Conservation (phyloP, 2,888 invertebrate genomes). For the Eustalomyia histrio region DNA sequence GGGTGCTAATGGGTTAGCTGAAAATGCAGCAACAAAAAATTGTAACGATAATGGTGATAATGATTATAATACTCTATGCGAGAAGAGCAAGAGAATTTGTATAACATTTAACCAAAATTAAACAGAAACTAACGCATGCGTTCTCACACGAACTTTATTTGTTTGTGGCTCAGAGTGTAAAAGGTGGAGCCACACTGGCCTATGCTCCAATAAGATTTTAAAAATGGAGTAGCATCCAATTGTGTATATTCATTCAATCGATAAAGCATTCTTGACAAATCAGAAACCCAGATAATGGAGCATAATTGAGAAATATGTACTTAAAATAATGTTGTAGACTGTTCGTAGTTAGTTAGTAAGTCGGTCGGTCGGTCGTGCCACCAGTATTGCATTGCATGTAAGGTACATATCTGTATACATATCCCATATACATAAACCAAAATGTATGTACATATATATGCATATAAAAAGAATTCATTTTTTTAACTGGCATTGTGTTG, state of each 20-base stretch:
- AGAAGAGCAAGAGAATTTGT: conserved; percentile 26
- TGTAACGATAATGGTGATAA: background rate
- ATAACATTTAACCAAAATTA: background rate
- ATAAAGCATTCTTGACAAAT: conserved; percentile 54
- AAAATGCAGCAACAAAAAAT: too few species aligned
- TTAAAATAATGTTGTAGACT: conserved; percentile 8
- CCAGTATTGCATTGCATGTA: background rate
- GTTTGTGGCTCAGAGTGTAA: conserved; percentile 19
- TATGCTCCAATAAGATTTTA: conserved; percentile 76
- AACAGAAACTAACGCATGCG: conserved; percentile 44
- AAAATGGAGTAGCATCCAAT: conserved; percentile 74
- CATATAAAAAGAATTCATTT: conserved; percentile 45
- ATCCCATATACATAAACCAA: background rate
- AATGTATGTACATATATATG: conserved; percentile 12
- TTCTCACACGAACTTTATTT: background rate
- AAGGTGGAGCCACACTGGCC: conserved; percentile 63
- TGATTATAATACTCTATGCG: background rate
- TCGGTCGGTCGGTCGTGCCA: background rate
- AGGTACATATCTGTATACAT: background rate
- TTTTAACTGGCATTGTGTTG: conserved; percentile 50
- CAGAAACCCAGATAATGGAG: conserved; percentile 19
- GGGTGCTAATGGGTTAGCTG: too few species aligned
- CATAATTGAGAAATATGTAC: background rate
- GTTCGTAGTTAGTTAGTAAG: background rate
- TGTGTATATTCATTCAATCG: conserved; percentile 48